Evolutionary conservation across 1,140 invertebrate species (phyloP).

Genomic region (Nomia melanderi): DNA sequence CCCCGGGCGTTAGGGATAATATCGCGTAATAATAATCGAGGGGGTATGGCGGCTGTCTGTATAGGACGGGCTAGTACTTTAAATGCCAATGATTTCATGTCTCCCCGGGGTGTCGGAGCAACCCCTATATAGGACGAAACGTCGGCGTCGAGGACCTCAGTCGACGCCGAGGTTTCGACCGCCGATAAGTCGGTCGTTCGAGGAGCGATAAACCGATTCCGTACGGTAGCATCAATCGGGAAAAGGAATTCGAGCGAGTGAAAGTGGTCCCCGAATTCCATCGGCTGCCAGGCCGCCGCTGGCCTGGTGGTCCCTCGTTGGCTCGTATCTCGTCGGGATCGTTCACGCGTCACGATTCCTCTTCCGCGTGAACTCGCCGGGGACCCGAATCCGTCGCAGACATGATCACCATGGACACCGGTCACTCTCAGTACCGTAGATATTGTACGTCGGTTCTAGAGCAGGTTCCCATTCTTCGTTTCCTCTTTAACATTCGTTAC

Average conservation of each 20-base stretch:
- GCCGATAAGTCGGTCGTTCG: constrained; percentile 13
- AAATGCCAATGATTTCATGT: constrained; percentile 80
- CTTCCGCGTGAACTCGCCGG: background rate
- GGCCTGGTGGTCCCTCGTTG: constrained; percentile 6
- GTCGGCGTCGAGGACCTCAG: constrained; percentile 58
- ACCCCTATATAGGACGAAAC: constrained; percentile 69
- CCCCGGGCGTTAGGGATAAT: constrained; percentile 56
- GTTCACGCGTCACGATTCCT: background rate
- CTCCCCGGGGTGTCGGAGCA: constrained; percentile 67
- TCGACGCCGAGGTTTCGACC: constrained; percentile 57
- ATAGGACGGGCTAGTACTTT: constrained; percentile 71
- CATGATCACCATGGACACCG: constrained; percentile 75
- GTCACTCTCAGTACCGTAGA: constrained; percentile 69
- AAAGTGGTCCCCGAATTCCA: constrained; percentile 65
- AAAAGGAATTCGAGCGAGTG: constrained; percentile 54
- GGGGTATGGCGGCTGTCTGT: constrained; percentile 48
- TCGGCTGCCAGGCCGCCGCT: background rate
- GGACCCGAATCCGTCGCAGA: constrained; percentile 41
- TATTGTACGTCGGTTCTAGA: constrained; percentile 71
- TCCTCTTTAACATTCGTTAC: no score
- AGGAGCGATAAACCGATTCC: background rate
- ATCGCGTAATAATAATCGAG: constrained; percentile 67
- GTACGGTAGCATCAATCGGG: constrained; percentile 42
- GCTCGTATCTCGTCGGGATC: background rate
- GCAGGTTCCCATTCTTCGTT: no score